These are phyloP conservation scores for Thalpophila matura DNA, from an alignment of 2,888 invertebrate species.

Conservation along the genomic window DNA sequence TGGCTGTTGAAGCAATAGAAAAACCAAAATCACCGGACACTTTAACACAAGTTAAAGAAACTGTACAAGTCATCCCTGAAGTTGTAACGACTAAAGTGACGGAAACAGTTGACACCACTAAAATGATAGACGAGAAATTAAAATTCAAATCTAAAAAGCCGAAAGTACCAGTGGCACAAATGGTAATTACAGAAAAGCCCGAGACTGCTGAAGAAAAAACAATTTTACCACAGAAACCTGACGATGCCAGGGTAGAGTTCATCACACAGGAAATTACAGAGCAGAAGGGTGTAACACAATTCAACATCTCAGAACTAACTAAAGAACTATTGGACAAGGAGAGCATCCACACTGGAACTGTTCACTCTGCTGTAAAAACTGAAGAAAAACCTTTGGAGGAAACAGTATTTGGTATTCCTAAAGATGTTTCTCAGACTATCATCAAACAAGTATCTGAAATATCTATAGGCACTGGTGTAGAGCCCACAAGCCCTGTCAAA, in stretches of 20 bases:
- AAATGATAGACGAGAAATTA: background rate
- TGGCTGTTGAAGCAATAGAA: constrained; percentile 19
- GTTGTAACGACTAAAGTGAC: background rate
- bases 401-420: background rate
- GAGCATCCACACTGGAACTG: constrained; percentile 49
- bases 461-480: constrained; percentile 5
- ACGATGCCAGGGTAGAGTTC: constrained; percentile 24
- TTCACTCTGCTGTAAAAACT: constrained; percentile 30
- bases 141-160: background rate
- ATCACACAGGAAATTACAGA: constrained; percentile 34
- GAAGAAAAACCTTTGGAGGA: constrained; percentile 11
- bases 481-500: constrained; percentile 22
- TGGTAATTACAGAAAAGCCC: constrained; percentile 11
- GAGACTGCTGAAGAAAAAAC: constrained; percentile 15
- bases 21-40: constrained; percentile 7
- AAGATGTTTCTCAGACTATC: constrained; percentile 15
- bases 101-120: constrained; percentile 22
- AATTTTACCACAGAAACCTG: constrained; percentile 1
- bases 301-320: constrained; percentile 58
- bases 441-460: constrained; percentile 11
- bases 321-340: constrained; percentile 68
- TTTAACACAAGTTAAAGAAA: constrained; percentile 20
- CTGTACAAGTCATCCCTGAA: constrained; percentile 2
- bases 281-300: constrained; percentile 40
- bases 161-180: background rate